A percentile compares a stretch with the other conserved stretches of the same genome.
phyloP scores from a whole-genome alignment of 2,113 vertebrate genomes.

The Ammodytes marinus region DNA sequence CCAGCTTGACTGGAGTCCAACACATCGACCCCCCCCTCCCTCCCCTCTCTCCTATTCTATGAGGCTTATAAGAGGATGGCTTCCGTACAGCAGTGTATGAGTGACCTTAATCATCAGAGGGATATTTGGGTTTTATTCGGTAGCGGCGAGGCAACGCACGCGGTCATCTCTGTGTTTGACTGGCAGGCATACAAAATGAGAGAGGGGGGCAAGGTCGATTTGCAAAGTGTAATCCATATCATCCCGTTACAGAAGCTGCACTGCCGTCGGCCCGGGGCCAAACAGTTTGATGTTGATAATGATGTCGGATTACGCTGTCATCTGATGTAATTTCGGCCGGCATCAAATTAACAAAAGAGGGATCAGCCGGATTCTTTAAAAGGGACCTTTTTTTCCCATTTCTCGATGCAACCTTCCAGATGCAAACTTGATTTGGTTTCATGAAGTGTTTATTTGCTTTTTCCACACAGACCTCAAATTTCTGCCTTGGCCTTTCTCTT shows the following conservation, averaged over 20 bases:
- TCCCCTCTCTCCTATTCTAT: not conserved
- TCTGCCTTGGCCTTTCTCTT: conserved; percentile 34
- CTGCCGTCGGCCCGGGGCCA: conserved; percentile 58
- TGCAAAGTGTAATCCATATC: conserved; percentile 81
- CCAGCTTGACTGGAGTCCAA: conserved; percentile 30
- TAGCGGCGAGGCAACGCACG: conserved; percentile 43
- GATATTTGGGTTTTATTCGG: conserved; percentile 80
- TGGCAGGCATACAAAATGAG: conserved; percentile 72
- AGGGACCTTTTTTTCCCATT: conserved; percentile 11
- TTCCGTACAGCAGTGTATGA: conserved; percentile 67
- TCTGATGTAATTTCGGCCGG: conserved; percentile 74
- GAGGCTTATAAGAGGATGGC: conserved; percentile 64
- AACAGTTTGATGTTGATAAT: conserved; percentile 73
- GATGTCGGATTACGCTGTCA: conserved; percentile 77
- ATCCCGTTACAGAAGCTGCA: conserved; percentile 70
- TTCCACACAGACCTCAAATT: conserved; percentile 24
- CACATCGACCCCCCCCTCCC: not conserved
- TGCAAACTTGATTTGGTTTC: conserved; percentile 59
- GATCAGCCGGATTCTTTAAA: conserved; percentile 69
- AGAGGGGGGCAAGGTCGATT: conserved; percentile 72
- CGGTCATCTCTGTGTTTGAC: conserved; percentile 67
- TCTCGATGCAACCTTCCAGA: conserved; percentile 43
- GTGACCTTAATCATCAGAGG: conserved; percentile 85
- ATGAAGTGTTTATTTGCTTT: conserved; percentile 35
- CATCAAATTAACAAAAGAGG: conserved; percentile 71